Conservation (phyloP, 2,797 vertebrate genomes). For the Neosalanx taihuensis region DNA sequence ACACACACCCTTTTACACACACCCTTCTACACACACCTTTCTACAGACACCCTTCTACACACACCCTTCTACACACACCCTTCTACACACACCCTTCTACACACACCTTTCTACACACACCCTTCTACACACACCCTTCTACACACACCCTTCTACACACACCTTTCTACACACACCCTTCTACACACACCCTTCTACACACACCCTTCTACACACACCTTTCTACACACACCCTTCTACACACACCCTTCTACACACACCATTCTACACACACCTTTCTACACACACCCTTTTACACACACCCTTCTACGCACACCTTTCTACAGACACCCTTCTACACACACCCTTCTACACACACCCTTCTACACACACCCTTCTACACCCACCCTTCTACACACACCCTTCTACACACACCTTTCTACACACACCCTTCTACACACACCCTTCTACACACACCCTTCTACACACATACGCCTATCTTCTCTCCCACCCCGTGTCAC, state of each 20-base stretch:
- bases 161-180: neutral
- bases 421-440: neutral
- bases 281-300: neutral
- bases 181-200: neutral
- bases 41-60: too few species aligned
- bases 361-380: neutral
- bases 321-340: too few species aligned
- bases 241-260: neutral
- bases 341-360: neutral
- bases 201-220: neutral
- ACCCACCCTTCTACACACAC: neutral
- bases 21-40: neutral
- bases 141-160: neutral
- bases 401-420: neutral
- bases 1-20: neutral
- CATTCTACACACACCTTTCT: neutral
- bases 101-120: neutral
- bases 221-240: too few species aligned
- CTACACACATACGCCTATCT: neutral
- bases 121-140: neutral
- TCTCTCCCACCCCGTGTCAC: slow-evolving; percentile 40
- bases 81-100: neutral
- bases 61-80: neutral
- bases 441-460: neutral
- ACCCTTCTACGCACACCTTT: neutral